Evolutionary conservation across 2,888 invertebrate genomes (phyloP).

Genomic region (Malthinus flaveolus): DNA sequence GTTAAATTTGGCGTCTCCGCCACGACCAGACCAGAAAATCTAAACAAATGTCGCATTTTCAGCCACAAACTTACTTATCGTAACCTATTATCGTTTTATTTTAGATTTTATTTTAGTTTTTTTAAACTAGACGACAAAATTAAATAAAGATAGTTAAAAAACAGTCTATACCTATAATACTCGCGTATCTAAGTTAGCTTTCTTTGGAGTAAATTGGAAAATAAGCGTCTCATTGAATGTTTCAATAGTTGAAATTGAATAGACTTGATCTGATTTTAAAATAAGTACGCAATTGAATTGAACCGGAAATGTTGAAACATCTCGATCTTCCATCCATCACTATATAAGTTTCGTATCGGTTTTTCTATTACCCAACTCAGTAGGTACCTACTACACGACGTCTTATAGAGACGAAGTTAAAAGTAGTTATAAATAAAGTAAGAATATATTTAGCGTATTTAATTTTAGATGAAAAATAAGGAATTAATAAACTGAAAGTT

Average conservation of each 20-base stretch:
- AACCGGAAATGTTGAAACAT: background rate
- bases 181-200: too few species aligned
- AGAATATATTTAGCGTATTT: slow-evolving; percentile 1
- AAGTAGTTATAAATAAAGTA: slow-evolving; percentile 2
- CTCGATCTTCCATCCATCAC: background rate
- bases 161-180: too few species aligned
- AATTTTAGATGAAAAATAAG: slow-evolving; percentile 5
- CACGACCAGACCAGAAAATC: slow-evolving; percentile 49
- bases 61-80: slow-evolving; percentile 46
- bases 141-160: too few species aligned
- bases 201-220: too few species aligned
- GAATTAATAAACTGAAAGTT: background rate
- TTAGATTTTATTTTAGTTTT: too few species aligned
- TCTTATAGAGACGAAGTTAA: background rate
- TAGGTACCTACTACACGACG: too few species aligned
- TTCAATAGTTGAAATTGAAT: too few species aligned
- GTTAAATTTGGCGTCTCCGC: slow-evolving; percentile 51
- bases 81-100: slow-evolving; percentile 36
- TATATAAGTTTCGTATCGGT: background rate
- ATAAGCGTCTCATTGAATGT: too few species aligned
- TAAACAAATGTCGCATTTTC: slow-evolving; percentile 49
- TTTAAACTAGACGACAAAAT: too few species aligned
- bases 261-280: too few species aligned
- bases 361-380: background rate
- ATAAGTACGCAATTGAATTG: background rate